Evolutionary conservation across 2,797 vertebrate species (phyloP).

Genomic region (Crossoptilon crossoptilon): DNA sequence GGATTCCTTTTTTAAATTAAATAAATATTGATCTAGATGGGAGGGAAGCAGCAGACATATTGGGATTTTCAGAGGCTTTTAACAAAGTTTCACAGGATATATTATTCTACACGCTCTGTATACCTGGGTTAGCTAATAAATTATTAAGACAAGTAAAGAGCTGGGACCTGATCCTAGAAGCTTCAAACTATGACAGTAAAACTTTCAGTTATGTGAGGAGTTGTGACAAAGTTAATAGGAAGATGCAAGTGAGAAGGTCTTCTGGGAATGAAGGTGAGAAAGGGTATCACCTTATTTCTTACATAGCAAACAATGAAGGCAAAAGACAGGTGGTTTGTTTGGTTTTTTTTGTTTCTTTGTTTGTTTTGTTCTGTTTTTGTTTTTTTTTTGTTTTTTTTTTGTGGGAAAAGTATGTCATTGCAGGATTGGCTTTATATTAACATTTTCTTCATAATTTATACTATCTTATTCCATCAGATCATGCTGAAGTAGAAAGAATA

Average conservation of each 20-base stretch:
- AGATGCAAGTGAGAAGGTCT: not conserved
- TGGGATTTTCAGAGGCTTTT: constrained; percentile 55
- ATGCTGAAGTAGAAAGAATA: not conserved
- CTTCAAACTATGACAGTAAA: constrained; percentile 1
- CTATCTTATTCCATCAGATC: not conserved
- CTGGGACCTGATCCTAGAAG: constrained; percentile 28
- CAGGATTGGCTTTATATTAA: not conserved
- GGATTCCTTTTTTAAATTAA: constrained; percentile 75
- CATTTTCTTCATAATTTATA: not conserved
- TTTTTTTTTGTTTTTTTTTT: not conserved
- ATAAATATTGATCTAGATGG: constrained; percentile 75
- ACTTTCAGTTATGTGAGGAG: not conserved
- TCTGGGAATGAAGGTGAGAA: not conserved
- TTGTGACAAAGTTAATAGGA: not conserved
- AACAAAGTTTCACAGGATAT: constrained; percentile 50
- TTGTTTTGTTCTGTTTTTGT: not conserved
- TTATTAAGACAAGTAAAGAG: constrained; percentile 55
- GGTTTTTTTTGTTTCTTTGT: not conserved
- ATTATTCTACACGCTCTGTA: constrained; percentile 54
- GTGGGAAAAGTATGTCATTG: not conserved
- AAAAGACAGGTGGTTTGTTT: not conserved
- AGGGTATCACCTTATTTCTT: not conserved
- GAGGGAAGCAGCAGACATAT: constrained; percentile 58
- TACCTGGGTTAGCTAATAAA: constrained; percentile 35
- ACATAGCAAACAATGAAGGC: not conserved